phyloP scores from a whole-genome alignment of 2,888 invertebrate genomes.

The Cinara cedri region DNA sequence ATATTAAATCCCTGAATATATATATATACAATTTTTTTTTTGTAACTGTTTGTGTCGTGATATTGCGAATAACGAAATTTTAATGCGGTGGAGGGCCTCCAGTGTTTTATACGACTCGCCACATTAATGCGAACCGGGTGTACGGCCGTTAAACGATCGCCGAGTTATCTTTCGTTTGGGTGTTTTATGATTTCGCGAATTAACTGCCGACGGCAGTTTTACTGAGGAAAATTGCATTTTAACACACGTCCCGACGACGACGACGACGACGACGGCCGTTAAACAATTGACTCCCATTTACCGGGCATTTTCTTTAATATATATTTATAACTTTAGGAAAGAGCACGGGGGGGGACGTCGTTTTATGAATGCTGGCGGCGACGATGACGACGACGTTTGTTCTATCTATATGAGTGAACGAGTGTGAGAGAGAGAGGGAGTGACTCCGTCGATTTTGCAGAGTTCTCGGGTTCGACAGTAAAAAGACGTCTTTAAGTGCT shows the following conservation, averaged over 20 bases:
- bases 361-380: slow-evolving; percentile 41
- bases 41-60: slow-evolving; percentile 11
- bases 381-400: slow-evolving; percentile 23
- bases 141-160: slow-evolving; percentile 41
- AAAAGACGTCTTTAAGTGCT: slow-evolving; percentile 51
- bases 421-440: background rate
- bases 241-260: slow-evolving; percentile 41
- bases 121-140: slow-evolving; percentile 38
- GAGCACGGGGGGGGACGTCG: background rate
- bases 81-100: slow-evolving; percentile 17
- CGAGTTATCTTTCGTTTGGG: slow-evolving; percentile 35
- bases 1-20: background rate
- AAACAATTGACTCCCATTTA: slow-evolving; percentile 53
- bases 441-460: slow-evolving; percentile 14
- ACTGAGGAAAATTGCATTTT: slow-evolving; percentile 53
- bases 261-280: slow-evolving; percentile 38
- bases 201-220: slow-evolving; percentile 47
- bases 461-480: slow-evolving; percentile 50
- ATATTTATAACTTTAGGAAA: slow-evolving; percentile 14
- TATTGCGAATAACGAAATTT: slow-evolving; percentile 43
- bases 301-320: slow-evolving; percentile 48
- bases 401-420: background rate
- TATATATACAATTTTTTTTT: background rate
- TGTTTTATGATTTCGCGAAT: slow-evolving; percentile 56
- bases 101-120: slow-evolving; percentile 32